Conservation (phyloP, 2,797 vertebrate genomes). For the Pseudochromis fuscus region DNA sequence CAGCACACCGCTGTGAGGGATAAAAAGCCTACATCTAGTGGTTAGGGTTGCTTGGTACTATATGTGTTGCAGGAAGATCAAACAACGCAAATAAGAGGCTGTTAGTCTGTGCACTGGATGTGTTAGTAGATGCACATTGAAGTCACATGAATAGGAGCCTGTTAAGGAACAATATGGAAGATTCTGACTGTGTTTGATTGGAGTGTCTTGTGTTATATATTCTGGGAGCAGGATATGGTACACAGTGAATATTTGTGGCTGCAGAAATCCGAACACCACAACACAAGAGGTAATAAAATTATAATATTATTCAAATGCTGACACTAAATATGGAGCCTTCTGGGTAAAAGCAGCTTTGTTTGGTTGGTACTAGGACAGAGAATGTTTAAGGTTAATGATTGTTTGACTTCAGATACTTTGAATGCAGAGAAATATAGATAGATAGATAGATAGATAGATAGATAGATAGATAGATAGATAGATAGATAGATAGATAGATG, state of each 20-base stretch:
- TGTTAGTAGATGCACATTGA: constrained; percentile 1
- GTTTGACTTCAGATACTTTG: too few relatives aligned
- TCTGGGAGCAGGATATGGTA: neutral
- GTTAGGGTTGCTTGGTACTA: constrained; percentile 16
- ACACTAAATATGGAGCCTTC: neutral
- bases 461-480: too few relatives aligned
- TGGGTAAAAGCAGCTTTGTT: too few relatives aligned
- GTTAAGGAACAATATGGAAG: neutral
- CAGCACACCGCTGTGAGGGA: constrained; percentile 16
- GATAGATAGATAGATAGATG: too few relatives aligned
- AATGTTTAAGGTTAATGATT: too few relatives aligned
- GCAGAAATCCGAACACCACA: neutral
- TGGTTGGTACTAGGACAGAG: too few relatives aligned
- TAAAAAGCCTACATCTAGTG: constrained; percentile 24
- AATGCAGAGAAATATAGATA: too few relatives aligned
- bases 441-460: too few relatives aligned
- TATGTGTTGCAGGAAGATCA: constrained; percentile 24
- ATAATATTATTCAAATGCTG: neutral
- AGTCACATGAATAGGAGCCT: constrained; percentile 1
- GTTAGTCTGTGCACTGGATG: constrained; percentile 9
- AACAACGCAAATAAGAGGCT: constrained; percentile 1
- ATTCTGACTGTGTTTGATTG: neutral
- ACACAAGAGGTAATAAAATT: neutral
- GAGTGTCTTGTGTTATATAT: neutral
- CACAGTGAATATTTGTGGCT: neutral